phyloP scores from a whole-genome alignment of 2,797 vertebrate genomes.

The Phataginus tricuspis region DNA sequence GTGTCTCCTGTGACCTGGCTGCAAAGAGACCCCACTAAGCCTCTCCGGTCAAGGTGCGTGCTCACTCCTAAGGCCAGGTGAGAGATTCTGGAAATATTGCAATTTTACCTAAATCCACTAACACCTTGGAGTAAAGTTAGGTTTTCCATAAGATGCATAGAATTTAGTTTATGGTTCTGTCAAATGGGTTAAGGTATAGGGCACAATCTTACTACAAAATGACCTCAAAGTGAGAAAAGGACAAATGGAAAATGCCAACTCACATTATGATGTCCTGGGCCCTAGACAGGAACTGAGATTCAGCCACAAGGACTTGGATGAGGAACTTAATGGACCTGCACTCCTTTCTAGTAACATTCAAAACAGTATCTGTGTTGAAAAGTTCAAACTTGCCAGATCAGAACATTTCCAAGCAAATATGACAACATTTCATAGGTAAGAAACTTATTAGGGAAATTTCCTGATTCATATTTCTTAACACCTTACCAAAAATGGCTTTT shows the following conservation, averaged over 20 bases:
- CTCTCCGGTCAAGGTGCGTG: too few relatives aligned
- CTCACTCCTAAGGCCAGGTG: too few relatives aligned
- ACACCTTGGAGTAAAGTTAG: conserved; percentile 1
- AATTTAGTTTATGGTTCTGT: background rate
- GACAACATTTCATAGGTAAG: conserved; percentile 15
- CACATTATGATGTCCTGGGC: background rate
- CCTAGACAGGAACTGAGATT: background rate
- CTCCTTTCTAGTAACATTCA: background rate
- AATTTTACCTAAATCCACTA: background rate
- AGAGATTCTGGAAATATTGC: too few relatives aligned
- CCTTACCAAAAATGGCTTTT: background rate
- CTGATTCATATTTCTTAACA: background rate
- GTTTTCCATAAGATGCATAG: conserved; percentile 5
- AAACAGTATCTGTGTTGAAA: background rate
- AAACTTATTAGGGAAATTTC: conserved; percentile 10
- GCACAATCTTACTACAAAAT: background rate
- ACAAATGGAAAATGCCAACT: background rate
- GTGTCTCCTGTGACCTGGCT: too few relatives aligned
- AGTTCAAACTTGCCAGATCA: background rate
- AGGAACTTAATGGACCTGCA: background rate
- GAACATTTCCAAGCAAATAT: background rate
- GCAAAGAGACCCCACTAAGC: too few relatives aligned
- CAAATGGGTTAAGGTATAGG: background rate
- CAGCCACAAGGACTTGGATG: background rate
- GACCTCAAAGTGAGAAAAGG: background rate